A percentile compares a stretch with the other conserved stretches of the same genome.
Evolutionary conservation across 2,113 vertebrate genomes (phyloP).

Genomic region (Rallus limicola): DNA sequence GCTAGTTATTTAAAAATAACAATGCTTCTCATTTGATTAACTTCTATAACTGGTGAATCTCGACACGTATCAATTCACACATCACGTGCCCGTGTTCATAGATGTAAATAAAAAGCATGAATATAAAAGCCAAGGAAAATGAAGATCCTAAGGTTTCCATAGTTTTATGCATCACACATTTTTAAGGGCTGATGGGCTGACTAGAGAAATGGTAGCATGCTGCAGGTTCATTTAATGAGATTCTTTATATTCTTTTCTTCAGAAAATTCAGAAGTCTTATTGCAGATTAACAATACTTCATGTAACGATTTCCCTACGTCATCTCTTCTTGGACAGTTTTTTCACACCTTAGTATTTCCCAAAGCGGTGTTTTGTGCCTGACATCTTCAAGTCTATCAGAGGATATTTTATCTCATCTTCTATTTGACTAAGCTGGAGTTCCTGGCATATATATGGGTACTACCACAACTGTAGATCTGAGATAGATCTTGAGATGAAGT

Average conservation of each 20-base stretch:
- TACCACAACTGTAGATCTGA: background rate
- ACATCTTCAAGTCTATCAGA: background rate
- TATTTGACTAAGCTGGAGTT: background rate
- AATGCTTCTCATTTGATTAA: background rate
- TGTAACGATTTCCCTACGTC: background rate
- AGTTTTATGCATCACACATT: background rate
- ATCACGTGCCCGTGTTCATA: background rate
- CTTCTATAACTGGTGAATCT: background rate
- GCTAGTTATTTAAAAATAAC: background rate
- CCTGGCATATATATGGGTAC: background rate
- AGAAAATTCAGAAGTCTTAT: background rate
- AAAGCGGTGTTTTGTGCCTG: background rate
- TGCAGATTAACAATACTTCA: background rate
- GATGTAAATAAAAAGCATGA: background rate
- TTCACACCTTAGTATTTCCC: background rate
- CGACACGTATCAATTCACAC: background rate
- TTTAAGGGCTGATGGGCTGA: background rate
- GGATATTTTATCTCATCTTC: background rate
- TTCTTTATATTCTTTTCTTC: background rate
- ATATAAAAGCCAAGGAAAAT: background rate
- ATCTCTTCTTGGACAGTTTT: background rate
- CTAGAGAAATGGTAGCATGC: background rate
- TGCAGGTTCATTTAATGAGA: background rate
- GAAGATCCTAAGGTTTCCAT: background rate
- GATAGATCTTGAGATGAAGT: background rate